These are phyloP conservation scores for Tethya wilhelma DNA, from an alignment of 37 sponge, comb jelly and placozoan species.

Conservation along the genomic window DNA sequence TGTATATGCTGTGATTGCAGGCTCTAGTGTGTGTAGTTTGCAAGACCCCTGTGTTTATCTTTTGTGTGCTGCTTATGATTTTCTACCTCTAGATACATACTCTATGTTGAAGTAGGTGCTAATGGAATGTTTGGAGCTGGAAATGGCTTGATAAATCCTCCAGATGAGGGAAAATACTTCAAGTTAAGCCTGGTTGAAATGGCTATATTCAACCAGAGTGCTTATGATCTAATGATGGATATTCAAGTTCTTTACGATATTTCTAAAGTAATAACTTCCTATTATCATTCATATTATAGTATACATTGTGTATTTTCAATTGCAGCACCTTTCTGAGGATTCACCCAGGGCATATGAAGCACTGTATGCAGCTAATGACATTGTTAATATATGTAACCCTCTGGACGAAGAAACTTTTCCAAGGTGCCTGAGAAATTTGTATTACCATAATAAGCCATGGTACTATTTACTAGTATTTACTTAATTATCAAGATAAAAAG, in stretches of 20 bases:
- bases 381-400: slow-evolving; percentile 55
- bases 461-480: too few species aligned
- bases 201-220: slow-evolving; percentile 55
- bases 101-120: slow-evolving; percentile 61
- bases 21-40: too few species aligned
- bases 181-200: slow-evolving; percentile 42
- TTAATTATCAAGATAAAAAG: too few species aligned
- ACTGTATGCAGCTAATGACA: slow-evolving; percentile 74
- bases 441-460: too few species aligned
- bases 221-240: slow-evolving; percentile 59
- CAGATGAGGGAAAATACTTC: slow-evolving; percentile 33
- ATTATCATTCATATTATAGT: not conserved
- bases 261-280: slow-evolving; percentile 25
- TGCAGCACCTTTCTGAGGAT: slow-evolving; percentile 34
- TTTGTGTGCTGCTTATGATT: not conserved
- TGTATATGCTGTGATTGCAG: too few species aligned
- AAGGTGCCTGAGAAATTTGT: slow-evolving; percentile 24
- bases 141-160: slow-evolving; percentile 76
- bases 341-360: slow-evolving; percentile 64
- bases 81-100: slow-evolving; percentile 21
- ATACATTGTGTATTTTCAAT: not conserved
- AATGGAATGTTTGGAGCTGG: slow-evolving; percentile 84
- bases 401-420: slow-evolving; percentile 16
- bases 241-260: slow-evolving; percentile 58
- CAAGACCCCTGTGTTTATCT: not conserved